Evolutionary conservation across 2,888 invertebrate species (phyloP), one percentile per base, ranked within the genome.

Genomic region (Microctonus brassicae): DNA sequence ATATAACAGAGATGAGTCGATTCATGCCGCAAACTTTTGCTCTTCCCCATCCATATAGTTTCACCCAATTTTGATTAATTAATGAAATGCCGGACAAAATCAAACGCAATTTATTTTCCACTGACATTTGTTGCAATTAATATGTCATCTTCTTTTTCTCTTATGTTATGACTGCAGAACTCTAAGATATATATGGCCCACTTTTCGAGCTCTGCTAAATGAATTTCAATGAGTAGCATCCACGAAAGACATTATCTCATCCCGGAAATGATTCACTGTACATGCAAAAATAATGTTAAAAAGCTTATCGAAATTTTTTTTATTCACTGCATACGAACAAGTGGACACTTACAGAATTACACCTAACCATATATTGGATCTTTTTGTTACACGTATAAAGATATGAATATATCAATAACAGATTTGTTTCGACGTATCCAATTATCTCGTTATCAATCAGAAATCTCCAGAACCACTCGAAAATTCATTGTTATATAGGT

Each of bases 51-150:
- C 7, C 17, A n/a, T n/a, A n/a, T 39, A n/a, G 36, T 67, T 79
- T 80, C 82, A 79, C 80, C 82, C 82, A 83, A 86, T 86, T 84
- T 83, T 84, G 83, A 86, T 86, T 84, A 86, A 86, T 86, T 86
- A 86, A 85, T 82, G 79, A 82, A 78, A 80, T 57, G 67, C 39
- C 33, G 47, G 53, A 52, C 69, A 53, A 70, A 74, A 72, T 70
- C 68, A 76, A 71, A 74, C 55, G 69, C 68, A 47, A 71, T 33
- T 62, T 53, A 22, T 70, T 58, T 70, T 63, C 63, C 57, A 70
- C 64, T 64, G 34, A 55, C 55, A 55, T 61, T 62, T 55, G 62
- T 63, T 64, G 20, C 26, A 42, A 61, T 62, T 61, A 58, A 58
- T 42, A 61, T 64, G 36, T 65, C 62, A 52, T 65, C 24, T 34